phyloP scores from a whole-genome alignment of 2,888 invertebrate species.

The Drosophila gaucha region DNA sequence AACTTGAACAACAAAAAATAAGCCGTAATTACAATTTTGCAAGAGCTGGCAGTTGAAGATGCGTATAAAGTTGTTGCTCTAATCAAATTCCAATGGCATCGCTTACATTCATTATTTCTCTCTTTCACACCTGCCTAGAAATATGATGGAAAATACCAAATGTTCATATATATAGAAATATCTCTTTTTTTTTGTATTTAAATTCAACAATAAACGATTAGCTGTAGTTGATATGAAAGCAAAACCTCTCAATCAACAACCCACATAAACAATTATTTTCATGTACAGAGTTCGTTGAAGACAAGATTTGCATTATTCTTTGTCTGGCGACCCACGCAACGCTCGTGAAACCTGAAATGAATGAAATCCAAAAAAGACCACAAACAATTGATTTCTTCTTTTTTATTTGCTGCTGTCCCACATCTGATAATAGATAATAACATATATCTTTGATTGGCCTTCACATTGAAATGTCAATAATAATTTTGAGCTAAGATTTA shows the following conservation, averaged over 20 bases:
- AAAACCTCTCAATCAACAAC: slow-evolving; percentile 39
- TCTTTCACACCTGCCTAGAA: neutral
- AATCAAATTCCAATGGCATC: slow-evolving; percentile 3
- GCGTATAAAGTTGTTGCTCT: slow-evolving; percentile 20
- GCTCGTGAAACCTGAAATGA: slow-evolving; percentile 40
- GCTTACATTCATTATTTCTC: neutral
- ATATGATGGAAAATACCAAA: neutral
- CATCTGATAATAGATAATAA: slow-evolving; percentile 25
- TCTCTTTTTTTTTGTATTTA: neutral
- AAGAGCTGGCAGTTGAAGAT: slow-evolving; percentile 16
- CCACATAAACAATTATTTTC: slow-evolving; percentile 38
- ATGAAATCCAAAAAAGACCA: slow-evolving; percentile 35
- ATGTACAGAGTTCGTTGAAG: slow-evolving; percentile 16
- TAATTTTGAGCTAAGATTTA: slow-evolving; percentile 36
- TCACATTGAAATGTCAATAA: slow-evolving; percentile 58
- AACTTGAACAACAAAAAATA: slow-evolving; percentile 15
- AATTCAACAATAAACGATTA: slow-evolving; percentile 13
- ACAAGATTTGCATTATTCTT: slow-evolving; percentile 20
- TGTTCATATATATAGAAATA: neutral
- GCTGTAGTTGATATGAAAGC: slow-evolving; percentile 5
- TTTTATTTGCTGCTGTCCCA: slow-evolving; percentile 21
- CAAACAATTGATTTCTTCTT: slow-evolving; percentile 41
- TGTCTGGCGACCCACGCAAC: slow-evolving; percentile 45
- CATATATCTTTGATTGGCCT: slow-evolving; percentile 49
- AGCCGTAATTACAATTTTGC: slow-evolving; percentile 39